Conservation (phyloP, 1,140 invertebrate species). For the Heliconius himera region DNA sequence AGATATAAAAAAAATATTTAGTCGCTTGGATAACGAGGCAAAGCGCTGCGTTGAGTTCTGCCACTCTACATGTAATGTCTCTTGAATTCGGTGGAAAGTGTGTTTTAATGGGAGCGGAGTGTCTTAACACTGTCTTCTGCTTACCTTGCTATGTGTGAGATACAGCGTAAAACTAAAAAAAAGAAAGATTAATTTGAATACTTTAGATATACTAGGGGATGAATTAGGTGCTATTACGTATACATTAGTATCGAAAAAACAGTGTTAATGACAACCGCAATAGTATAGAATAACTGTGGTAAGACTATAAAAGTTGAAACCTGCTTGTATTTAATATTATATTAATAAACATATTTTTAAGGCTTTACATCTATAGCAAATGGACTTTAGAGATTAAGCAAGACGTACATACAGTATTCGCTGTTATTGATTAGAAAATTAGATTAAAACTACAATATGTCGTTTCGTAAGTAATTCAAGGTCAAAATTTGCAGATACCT, state of each 20-base stretch:
- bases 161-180: background rate
- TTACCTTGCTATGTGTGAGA: too few relatives aligned
- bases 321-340: background rate
- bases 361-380: background rate
- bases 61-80: too few relatives aligned
- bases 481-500: conserved; percentile 31
- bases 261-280: background rate
- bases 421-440: background rate
- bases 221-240: background rate
- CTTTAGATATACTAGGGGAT: background rate
- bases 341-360: background rate
- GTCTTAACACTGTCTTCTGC: too few relatives aligned
- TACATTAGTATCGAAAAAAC: background rate
- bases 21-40: too few relatives aligned
- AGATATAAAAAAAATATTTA: too few relatives aligned
- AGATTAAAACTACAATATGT: background rate
- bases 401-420: background rate
- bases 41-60: too few relatives aligned
- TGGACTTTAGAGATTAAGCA: background rate
- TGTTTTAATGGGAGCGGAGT: too few relatives aligned
- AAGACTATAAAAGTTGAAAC: background rate
- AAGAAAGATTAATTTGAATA: background rate
- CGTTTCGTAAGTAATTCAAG: conserved; percentile 14
- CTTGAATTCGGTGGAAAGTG: too few relatives aligned
- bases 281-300: background rate